These are phyloP conservation scores for Clusia tigrina DNA, from an alignment of 2,888 invertebrate species.

Conservation along the genomic window DNA sequence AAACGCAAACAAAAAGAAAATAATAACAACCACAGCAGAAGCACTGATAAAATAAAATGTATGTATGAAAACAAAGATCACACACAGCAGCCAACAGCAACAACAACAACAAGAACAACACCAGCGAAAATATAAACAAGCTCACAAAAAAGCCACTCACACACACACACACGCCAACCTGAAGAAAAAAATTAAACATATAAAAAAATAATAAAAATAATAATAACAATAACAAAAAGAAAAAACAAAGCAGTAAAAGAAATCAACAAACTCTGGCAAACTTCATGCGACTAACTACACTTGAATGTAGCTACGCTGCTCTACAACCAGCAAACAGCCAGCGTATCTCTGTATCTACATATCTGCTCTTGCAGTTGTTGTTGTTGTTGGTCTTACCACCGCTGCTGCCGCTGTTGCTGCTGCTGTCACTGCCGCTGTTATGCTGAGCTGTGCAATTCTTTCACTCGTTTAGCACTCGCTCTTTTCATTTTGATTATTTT, in stretches of 20 bases:
- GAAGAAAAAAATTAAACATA: conserved; percentile 23
- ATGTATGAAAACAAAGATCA: conserved; percentile 47
- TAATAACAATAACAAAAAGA: no score
- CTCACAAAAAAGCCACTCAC: conserved; percentile 29
- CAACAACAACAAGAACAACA: conserved; percentile 9
- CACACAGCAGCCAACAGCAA: conserved; percentile 16
- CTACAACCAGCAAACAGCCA: conserved; percentile 28
- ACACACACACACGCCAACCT: background rate
- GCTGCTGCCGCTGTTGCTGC: conserved; percentile 46
- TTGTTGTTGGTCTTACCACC: conserved; percentile 39
- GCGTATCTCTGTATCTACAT: background rate
- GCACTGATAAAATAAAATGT: conserved; percentile 46
- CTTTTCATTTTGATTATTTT: conserved; percentile 46
- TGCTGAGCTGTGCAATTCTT: conserved; percentile 44
- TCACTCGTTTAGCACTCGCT: conserved; percentile 56
- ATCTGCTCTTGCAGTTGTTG: conserved; percentile 24
- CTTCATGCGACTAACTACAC: background rate
- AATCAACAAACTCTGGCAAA: conserved; percentile 8
- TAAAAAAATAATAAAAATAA: conserved; percentile 46
- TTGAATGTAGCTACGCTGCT: background rate
- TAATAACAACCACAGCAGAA: no score
- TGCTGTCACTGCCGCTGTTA: conserved; percentile 22
- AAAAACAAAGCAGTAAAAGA: conserved; percentile 42
- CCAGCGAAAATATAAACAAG: conserved; percentile 29
- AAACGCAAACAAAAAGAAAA: conserved; percentile 41